These are phyloP conservation scores for Melinaea marsaeus DNA, from an alignment of 2,888 invertebrate genomes.

Conservation along the genomic window DNA sequence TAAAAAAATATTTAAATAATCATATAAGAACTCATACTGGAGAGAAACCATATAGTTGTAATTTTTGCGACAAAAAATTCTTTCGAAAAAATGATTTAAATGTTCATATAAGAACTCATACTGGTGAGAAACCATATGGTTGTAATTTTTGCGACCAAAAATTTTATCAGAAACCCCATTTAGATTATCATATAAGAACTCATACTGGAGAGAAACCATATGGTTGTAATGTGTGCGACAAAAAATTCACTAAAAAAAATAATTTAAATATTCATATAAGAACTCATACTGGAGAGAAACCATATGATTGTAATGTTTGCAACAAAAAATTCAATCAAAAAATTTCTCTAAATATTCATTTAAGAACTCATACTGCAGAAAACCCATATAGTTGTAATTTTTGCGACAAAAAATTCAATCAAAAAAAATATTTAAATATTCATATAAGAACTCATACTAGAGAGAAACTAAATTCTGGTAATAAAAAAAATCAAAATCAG, in stretches of 20 bases:
- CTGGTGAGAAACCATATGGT: slow-evolving; percentile 9
- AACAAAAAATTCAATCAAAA: slow-evolving; percentile 2
- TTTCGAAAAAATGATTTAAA: slow-evolving; percentile 4
- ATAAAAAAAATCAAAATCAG: too few species aligned
- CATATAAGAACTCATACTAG: slow-evolving; percentile 16
- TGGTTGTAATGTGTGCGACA: slow-evolving; percentile 21
- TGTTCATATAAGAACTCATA: slow-evolving; percentile 8
- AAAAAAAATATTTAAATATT: slow-evolving; percentile 10
- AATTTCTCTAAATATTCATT: too few species aligned
- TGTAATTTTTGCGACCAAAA: slow-evolving; percentile 11
- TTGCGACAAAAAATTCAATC: slow-evolving; percentile 7
- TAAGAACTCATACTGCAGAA: too few species aligned
- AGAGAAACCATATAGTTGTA: slow-evolving; percentile 29
- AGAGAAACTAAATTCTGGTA: too few species aligned
- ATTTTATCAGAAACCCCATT: background rate
- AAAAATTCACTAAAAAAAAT: background rate
- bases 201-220: slow-evolving; percentile 22
- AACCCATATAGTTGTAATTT: slow-evolving; percentile 4
- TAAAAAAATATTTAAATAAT: background rate
- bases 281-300: slow-evolving; percentile 28
- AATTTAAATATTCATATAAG: slow-evolving; percentile 24
- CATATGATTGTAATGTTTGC: slow-evolving; percentile 26
- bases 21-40: slow-evolving; percentile 14
- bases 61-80: slow-evolving; percentile 24
- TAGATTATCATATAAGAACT: slow-evolving; percentile 1